These are phyloP conservation scores for Saturnia japonica DNA, from an alignment of 2,888 invertebrate species.

Conservation along the genomic window DNA sequence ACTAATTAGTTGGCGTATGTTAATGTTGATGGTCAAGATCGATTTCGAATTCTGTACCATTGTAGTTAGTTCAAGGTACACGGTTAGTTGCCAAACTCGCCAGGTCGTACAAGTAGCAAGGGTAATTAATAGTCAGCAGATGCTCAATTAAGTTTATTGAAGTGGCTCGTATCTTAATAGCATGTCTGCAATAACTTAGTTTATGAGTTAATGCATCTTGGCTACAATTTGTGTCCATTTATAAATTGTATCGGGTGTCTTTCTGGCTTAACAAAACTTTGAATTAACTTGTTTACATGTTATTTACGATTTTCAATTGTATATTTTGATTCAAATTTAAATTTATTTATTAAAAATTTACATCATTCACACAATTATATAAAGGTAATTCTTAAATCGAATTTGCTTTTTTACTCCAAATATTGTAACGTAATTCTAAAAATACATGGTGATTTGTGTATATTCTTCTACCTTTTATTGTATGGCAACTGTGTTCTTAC, in stretches of 20 bases:
- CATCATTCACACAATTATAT: too few species aligned
- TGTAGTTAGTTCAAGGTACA: background rate
- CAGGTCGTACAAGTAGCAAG: background rate
- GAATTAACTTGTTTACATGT: too few species aligned
- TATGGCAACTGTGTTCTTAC: too few species aligned
- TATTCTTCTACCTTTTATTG: too few species aligned
- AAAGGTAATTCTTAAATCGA: too few species aligned
- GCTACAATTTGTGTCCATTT: background rate
- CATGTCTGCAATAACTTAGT: constrained; percentile 4
- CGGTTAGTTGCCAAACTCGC: background rate
- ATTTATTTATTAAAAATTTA: too few species aligned
- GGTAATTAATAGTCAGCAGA: constrained; percentile 11
- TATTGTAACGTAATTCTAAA: too few species aligned
- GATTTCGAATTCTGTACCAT: background rate
- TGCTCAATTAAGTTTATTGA: constrained; percentile 7
- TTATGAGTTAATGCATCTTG: background rate
- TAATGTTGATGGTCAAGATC: background rate
- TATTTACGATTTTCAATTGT: too few species aligned
- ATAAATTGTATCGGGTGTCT: background rate
- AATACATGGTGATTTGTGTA: too few species aligned
- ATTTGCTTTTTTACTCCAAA: too few species aligned
- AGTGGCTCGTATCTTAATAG: background rate
- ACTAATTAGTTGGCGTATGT: background rate
- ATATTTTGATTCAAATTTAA: too few species aligned
- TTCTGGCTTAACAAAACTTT: background rate